Conservation (phyloP, 2,797 vertebrate genomes). For the Leuciscus waleckii region DNA sequence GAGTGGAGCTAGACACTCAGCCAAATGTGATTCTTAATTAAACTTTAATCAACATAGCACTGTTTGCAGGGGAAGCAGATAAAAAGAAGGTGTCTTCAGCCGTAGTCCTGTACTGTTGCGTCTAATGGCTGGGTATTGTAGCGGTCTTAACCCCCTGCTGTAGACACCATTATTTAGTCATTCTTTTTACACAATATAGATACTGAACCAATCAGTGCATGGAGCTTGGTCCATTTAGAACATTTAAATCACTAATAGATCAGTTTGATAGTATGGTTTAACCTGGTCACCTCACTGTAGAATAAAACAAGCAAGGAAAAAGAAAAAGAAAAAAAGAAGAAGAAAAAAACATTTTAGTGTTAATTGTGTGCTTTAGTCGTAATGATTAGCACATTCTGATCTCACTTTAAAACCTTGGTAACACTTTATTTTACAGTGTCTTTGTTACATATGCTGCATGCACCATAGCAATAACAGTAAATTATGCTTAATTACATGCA, state of each 20-base stretch:
- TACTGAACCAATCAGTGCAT: not conserved
- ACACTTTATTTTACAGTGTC: too few species aligned
- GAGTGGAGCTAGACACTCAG: constrained; percentile 99
- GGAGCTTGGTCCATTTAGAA: not conserved
- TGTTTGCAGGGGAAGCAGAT: constrained; percentile 87
- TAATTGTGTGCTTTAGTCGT: not conserved
- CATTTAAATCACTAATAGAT: not conserved
- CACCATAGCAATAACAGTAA: too few species aligned
- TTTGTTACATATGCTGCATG: too few species aligned
- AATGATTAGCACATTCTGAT: not conserved
- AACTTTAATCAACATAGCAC: constrained; percentile 99
- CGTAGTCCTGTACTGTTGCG: constrained; percentile 71
- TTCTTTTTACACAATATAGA: constrained; percentile 21
- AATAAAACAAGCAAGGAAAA: not conserved
- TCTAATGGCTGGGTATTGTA: constrained; percentile 76
- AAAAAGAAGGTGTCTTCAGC: constrained; percentile 76
- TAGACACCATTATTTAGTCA: constrained; percentile 36
- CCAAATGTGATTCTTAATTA: constrained; percentile 99
- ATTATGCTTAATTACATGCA: too few species aligned
- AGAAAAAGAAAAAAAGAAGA: not conserved
- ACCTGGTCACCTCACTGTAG: not conserved
- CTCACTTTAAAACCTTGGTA: not conserved
- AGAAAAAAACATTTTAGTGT: not conserved
- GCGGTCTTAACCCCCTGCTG: constrained; percentile 74
- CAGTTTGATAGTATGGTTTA: not conserved